Evolutionary conservation across 2,888 invertebrate species (phyloP).

Genomic region (Boloria euphrosyne): DNA sequence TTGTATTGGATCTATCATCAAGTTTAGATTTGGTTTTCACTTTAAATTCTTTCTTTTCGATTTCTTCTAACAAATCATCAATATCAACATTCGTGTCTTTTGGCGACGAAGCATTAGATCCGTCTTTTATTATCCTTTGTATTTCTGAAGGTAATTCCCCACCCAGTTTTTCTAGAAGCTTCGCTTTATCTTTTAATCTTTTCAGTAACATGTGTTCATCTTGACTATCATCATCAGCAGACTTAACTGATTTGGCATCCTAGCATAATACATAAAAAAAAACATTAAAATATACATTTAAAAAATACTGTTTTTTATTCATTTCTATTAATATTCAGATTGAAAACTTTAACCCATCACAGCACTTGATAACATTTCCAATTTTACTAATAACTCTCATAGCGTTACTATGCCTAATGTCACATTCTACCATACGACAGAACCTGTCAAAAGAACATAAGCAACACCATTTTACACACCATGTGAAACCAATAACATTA

Average conservation of each 20-base stretch:
- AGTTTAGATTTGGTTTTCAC: constrained; percentile 48
- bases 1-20: constrained; percentile 45
- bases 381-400: constrained; percentile 46
- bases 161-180: constrained; percentile 77
- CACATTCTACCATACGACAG: constrained; percentile 34
- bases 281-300: background rate
- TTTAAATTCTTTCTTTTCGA: constrained; percentile 71
- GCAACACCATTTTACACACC: constrained; percentile 27
- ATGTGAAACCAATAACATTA: constrained; percentile 41
- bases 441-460: constrained; percentile 46
- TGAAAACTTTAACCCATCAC: constrained; percentile 80
- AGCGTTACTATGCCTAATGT: constrained; percentile 37
- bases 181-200: constrained; percentile 76
- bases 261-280: background rate
- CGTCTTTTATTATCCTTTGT: constrained; percentile 70
- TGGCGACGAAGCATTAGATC: constrained; percentile 54
- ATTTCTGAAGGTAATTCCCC: constrained; percentile 78
- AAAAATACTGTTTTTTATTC: background rate
- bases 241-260: constrained; percentile 40
- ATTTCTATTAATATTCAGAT: constrained; percentile 61
- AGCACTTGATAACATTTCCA: constrained; percentile 55
- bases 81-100: constrained; percentile 52
- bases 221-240: constrained; percentile 61
- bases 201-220: constrained; percentile 66
- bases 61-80: constrained; percentile 70